Evolutionary conservation across 2,797 vertebrate species (phyloP), one percentile per base, ranked within the genome.

Genomic region (Myioborus melanocephalus): DNA sequence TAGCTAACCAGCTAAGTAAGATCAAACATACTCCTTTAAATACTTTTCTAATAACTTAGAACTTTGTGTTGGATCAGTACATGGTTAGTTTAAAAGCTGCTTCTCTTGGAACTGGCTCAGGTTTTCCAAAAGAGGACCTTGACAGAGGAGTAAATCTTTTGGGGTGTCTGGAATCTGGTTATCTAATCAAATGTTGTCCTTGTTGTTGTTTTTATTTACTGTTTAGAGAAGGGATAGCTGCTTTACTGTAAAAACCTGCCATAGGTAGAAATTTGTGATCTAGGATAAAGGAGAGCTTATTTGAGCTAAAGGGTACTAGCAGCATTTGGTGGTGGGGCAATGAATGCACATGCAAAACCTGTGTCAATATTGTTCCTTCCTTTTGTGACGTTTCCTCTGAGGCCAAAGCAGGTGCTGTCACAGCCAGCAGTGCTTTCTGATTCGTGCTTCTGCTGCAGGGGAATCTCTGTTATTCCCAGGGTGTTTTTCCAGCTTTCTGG

Each of bases 181-280:
- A 50, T 37, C 15, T 39, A 57, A 61, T 32, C 9, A 32, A 61
- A n/a, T 34, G 18, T 30, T 35, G 16, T 49, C 8, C 75, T 89
- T 23, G 6, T 23, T 27, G 30, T 32, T 72, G 37, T 8, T 69
- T 64, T 83, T 57, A 34, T 44, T 76, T 65, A 24, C 7, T 21
- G 1, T 18, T 60, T 0, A 0, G 17, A 70, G 56, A 53, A 41
- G 26, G 37, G 7, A 20, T 1, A 44, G 15, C 8, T 73, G 19
- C 8, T 84, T 52, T 61, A 27, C 32, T 52, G 41, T 20, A 39
- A 53, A 69, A 59, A 37, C 22, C 8, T 37, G 21, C 12, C 17
- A n/a, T 19, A 23, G 14, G 15, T 72, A 32, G 39, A 66, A 52
- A 47, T 80, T 34, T 35, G 41, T 77, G 49, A 46, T 6, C 41